Base-by-base conservation (phyloP, 2,113 vertebrate genomes). In the Heterocephalus glaber region DNA sequence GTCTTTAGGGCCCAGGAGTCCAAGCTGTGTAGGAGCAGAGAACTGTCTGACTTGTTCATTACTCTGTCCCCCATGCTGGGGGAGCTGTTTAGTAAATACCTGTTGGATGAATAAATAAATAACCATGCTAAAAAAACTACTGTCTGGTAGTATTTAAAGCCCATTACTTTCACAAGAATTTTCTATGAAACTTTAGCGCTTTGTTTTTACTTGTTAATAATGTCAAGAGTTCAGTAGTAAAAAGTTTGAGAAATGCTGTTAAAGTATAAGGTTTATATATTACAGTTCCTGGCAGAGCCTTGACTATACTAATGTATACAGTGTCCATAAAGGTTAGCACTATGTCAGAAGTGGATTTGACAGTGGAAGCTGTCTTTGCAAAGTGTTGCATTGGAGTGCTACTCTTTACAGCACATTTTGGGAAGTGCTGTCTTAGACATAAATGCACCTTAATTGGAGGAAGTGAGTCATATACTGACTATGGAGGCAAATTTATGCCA, bases 131-230 rank as follows among this genome's bases (percentile, higher is more conserved):
- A 74, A 79, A 92, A n/a, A 11, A 22, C 6, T 74, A 35, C 22
- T 28, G 2, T 47, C 38, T 88, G 54, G 28, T 66, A 14, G n/a
- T 66, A 24, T 63, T 70, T 76, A 92, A 86, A 93, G 44, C 33
- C 56, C 83, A 63, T 91, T 85, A 41, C 58, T 92, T 94, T 86
- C 28, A 63, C 6, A 65, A 47, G 77, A 92, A 91, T 82, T 86
- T 84, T 47, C 35, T 63, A 1, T 76, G 58, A 68, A 76, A 81
- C 19, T 33, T 3, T 63, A 30, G 26, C 68, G 30, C 60, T 92
- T 82, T 82, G 47, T 72, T 90, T 77, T 68, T 93, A 30, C 77
- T 93, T 95, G 35, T 72, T 89, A 84, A 17, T 56, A 74, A 76
- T 89, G 19, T 79, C 49, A 92, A 86, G 65, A 85, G 52, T 89